These are phyloP conservation scores for Actias luna DNA, from an alignment of 2,888 invertebrate species.

Conservation along the genomic window DNA sequence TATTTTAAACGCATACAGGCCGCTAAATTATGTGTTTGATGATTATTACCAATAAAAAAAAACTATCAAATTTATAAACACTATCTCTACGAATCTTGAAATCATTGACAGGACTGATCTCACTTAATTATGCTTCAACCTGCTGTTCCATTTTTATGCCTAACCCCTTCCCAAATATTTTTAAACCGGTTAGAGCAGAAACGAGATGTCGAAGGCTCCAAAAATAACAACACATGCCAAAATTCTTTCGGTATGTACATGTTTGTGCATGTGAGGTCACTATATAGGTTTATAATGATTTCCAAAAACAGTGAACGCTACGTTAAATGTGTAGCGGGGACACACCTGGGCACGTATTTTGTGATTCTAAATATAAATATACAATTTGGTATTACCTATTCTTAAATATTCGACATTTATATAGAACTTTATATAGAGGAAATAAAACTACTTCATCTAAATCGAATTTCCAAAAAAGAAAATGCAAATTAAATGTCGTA, in stretches of 20 bases:
- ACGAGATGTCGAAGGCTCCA: conserved; percentile 23
- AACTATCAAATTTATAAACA: neutral
- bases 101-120: neutral
- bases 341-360: neutral
- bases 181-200: conserved; percentile 35
- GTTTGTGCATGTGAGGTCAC: neutral
- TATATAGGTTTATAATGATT: neutral
- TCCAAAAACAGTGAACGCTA: neutral
- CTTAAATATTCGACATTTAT: neutral
- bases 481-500: too few relatives aligned
- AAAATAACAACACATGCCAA: conserved; percentile 18
- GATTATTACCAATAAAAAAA: neutral
- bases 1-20: too few relatives aligned
- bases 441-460: too few relatives aligned
- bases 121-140: conserved; percentile 33
- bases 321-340: neutral
- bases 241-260: conserved; percentile 5
- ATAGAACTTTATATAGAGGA: neutral
- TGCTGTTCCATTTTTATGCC: conserved; percentile 27
- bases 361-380: neutral
- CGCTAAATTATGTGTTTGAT: too few relatives aligned
- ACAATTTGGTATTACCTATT: neutral
- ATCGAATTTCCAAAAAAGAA: too few relatives aligned
- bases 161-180: conserved; percentile 33
- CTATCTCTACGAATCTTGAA: neutral